Base-by-base conservation (phyloP, 2,113 vertebrate species). In the Etheostoma cragini region DNA sequence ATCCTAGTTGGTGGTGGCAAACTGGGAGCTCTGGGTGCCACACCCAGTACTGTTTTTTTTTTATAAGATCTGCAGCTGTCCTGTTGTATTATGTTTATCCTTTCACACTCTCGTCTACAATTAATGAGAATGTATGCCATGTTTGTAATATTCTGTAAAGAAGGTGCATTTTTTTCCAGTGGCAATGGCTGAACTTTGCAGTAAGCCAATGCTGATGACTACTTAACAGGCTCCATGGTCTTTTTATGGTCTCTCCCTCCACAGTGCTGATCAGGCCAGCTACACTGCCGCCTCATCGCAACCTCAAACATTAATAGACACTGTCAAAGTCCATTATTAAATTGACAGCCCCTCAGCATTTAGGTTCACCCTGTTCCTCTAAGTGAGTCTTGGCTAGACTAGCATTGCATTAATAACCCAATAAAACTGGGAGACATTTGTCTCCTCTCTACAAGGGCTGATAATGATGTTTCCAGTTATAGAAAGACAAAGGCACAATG, bases 51-150 rank as follows among this genome's bases (percentile, higher is more conserved):
- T 1, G 1, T 30, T 30, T 30, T 30, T 73, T 80, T 65, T 42
- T 42, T 73, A 14, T 19, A 26, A 33, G 21, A 81, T 76, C 33
- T 72, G 57, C 14, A 45, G 56, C 53, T 62, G 63, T 78, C 21
- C 7, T 15, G 12, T 83, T 72, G 26, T 22, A 22, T 58, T 83
- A 22, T 72, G 80, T 78, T 50, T 33, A 75, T 62, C 22, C 6
- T 26, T 5, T 10, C 19, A 58, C 45, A 65, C 16, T 49, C 54
- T 8, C 65, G 33, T 30, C 50, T 65, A 22, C 60, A 70, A 10
- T 57, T 72, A 84, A 72, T 75, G 61, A 65, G 56, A 83, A 64
- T 33, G 26, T 56, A 81, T 68, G 14, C 15, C 35, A 56, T 56
- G 17, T 69, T 38, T 35, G 26, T 35, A 10, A 5, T 42, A 30